phyloP scores from a whole-genome alignment of 2,797 vertebrate species.

The Miichthys miiuy region DNA sequence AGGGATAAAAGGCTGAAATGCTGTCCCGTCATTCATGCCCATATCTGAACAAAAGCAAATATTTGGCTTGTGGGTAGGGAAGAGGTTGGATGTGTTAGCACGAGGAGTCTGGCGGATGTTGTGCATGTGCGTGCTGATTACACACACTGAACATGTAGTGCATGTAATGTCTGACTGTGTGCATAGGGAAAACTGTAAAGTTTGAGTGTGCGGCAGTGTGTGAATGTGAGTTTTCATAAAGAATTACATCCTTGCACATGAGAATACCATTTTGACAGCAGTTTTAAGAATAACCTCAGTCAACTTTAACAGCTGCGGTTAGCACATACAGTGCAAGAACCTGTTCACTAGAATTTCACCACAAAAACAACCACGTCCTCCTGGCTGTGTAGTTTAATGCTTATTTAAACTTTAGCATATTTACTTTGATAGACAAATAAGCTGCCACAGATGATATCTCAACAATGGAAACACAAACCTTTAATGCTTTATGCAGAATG shows the following conservation, averaged over 20 bases:
- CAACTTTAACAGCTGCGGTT: slow-evolving; percentile 18
- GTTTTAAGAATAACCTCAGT: background rate
- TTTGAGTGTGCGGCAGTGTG: slow-evolving; percentile 35
- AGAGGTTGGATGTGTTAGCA: slow-evolving; percentile 67
- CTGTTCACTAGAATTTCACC: background rate
- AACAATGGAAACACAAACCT: background rate
- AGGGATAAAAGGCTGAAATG: slow-evolving; percentile 54
- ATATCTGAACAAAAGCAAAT: slow-evolving; percentile 81
- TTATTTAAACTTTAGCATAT: background rate
- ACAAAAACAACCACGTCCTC: slow-evolving; percentile 11
- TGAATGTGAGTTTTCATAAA: slow-evolving; percentile 8
- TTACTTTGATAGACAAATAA: slow-evolving; percentile 30
- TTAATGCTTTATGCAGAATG: background rate
- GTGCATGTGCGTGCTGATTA: slow-evolving; percentile 47
- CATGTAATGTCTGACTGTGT: slow-evolving; percentile 48
- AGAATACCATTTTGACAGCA: slow-evolving; percentile 4
- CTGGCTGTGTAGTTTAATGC: background rate
- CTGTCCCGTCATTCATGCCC: slow-evolving; percentile 56
- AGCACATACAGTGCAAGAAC: slow-evolving; percentile 2
- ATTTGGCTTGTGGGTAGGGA: slow-evolving; percentile 81
- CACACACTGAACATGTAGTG: slow-evolving; percentile 35
- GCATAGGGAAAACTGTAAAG: slow-evolving; percentile 31
- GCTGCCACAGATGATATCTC: background rate
- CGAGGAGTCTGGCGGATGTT: slow-evolving; percentile 58
- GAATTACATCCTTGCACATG: background rate